A percentile compares a stretch with the other conserved stretches of the same genome.
phyloP scores from a whole-genome alignment of 64 coral and sea anemone genomes.

The Exaiptasia diaphana region DNA sequence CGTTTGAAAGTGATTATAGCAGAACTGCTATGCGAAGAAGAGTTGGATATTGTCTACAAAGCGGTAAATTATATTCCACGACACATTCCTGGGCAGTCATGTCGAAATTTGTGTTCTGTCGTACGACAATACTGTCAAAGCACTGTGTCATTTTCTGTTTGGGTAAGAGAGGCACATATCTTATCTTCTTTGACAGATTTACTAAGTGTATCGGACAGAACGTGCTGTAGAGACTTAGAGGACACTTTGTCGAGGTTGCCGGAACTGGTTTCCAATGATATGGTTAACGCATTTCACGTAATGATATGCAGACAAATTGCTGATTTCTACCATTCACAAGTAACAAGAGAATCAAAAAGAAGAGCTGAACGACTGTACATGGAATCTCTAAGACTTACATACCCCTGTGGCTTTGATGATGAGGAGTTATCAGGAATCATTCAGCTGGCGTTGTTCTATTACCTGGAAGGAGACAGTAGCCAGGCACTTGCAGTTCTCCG shows the following conservation, averaged over 20 bases:
- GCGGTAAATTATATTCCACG: not conserved
- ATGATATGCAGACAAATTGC: not conserved
- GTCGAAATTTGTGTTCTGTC: not conserved
- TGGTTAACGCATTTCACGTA: not conserved
- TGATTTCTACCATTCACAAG: not conserved
- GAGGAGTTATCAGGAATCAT: not conserved
- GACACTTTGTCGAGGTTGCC: not conserved
- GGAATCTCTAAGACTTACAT: constrained; percentile 6
- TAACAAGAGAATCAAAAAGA: not conserved
- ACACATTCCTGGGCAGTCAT: not conserved
- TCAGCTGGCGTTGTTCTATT: constrained; percentile 4
- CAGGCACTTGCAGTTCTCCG: constrained; percentile 15
- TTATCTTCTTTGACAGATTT: not conserved
- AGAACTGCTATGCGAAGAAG: constrained; percentile 7
- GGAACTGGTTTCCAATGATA: not conserved
- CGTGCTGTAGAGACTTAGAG: not conserved
- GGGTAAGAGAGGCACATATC: not conserved
- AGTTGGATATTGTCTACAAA: not conserved
- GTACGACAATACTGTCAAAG: constrained; percentile 15
- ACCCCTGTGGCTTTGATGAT: constrained; percentile 10
- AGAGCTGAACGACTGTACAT: not conserved
- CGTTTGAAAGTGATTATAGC: constrained; percentile 5
- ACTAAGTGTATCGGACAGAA: not conserved
- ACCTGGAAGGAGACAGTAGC: not conserved
- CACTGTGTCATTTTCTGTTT: not conserved